A percentile compares a stretch with the other conserved stretches of the same genome.
Evolutionary conservation across 1,140 invertebrate species (phyloP).

Genomic region (Caenorhabditis briggsae): DNA sequence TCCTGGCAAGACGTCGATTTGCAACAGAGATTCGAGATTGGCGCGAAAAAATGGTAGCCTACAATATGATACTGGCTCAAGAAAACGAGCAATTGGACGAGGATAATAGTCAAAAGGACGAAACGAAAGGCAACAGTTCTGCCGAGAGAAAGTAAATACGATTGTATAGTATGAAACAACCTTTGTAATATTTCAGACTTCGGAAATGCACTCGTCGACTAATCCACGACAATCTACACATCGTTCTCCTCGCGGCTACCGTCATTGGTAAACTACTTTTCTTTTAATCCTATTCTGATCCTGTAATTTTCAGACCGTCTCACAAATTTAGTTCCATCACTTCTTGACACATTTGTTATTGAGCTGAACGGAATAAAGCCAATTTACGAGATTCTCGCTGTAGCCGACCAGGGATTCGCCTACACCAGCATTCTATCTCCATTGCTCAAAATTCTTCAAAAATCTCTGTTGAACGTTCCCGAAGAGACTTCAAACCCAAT

Average conservation of each 20-base stretch:
- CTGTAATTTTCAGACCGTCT: conserved; percentile 9
- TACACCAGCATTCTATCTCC: conserved; percentile 2
- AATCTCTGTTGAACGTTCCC: neutral
- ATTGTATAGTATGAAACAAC: neutral
- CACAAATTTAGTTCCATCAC: conserved; percentile 18
- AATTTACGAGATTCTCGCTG: neutral
- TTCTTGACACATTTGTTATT: neutral
- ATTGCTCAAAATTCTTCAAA: neutral
- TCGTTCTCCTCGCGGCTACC: conserved; percentile 5
- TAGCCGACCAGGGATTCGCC: neutral
- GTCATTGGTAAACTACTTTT: neutral
- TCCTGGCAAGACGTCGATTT: neutral
- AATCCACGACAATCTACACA: neutral
- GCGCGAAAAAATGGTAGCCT: neutral
- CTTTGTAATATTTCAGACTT: neutral
- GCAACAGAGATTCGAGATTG: neutral
- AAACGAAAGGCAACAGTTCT: neutral
- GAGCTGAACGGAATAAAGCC: neutral
- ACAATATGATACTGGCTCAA: neutral
- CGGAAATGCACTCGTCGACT: neutral
- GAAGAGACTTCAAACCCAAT: neutral
- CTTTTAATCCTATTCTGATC: neutral
- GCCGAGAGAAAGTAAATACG: neutral
- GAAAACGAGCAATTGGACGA: conserved; percentile 1
- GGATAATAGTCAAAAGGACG: neutral